phyloP scores from a whole-genome alignment of 1,140 invertebrate species.

The Lepidurus arcticus region DNA sequence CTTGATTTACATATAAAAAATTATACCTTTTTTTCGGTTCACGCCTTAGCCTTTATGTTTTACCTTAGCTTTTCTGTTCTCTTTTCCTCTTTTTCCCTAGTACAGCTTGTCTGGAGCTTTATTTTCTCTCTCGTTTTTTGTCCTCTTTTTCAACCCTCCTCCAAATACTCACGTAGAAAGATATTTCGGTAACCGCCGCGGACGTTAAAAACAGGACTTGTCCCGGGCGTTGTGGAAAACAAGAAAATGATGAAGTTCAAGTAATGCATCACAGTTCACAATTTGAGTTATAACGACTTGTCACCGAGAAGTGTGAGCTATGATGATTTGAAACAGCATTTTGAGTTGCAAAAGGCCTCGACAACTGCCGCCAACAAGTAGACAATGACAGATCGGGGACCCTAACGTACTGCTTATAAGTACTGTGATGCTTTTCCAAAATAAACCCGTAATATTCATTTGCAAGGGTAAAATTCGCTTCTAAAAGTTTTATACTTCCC shows the following conservation, averaged over 20 bases:
- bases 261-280: not conserved
- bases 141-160: not conserved
- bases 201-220: not conserved
- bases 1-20: conserved; percentile 16
- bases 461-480: not conserved
- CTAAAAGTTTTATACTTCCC: not conserved
- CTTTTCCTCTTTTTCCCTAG: not conserved
- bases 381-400: not conserved
- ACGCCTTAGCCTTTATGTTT: not conserved
- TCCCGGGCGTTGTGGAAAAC: not conserved
- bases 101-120: no score
- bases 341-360: not conserved
- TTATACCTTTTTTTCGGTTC: not conserved
- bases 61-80: not conserved
- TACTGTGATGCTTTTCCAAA: not conserved
- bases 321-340: not conserved
- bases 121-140: not conserved
- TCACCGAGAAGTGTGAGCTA: conserved; percentile 1
- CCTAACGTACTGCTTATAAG: not conserved
- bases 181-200: not conserved
- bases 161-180: not conserved
- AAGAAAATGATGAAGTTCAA: not conserved
- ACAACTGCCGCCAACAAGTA: not conserved
- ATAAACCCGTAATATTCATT: not conserved
- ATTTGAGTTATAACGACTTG: conserved; percentile 1